phyloP scores from a whole-genome alignment of 2,888 invertebrate genomes.

The Lingula anatina region DNA sequence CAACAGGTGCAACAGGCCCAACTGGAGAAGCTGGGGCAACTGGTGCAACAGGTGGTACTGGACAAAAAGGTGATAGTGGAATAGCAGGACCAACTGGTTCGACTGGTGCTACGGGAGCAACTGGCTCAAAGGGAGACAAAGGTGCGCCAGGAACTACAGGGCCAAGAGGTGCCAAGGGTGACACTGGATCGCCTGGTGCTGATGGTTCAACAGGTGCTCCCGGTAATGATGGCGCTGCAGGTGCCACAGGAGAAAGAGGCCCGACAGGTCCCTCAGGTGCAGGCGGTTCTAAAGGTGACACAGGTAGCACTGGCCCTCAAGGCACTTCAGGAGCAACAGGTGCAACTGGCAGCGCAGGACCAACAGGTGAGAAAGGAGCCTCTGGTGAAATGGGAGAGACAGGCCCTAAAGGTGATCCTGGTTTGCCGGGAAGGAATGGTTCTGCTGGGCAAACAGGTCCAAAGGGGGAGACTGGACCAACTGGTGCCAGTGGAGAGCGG shows the following conservation, averaged over 20 bases:
- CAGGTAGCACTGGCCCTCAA: background rate
- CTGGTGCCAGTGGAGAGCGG: too few species aligned
- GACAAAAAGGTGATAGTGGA: too few species aligned
- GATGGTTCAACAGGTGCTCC: conserved; percentile 14
- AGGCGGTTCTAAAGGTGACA: too few species aligned
- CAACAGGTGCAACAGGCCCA: conserved; percentile 10
- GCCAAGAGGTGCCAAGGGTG: background rate
- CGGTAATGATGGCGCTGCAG: too few species aligned
- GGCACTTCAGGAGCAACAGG: background rate
- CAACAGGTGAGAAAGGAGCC: conserved; percentile 74
- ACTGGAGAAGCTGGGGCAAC: conserved; percentile 6
- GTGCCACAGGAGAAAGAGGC: too few species aligned
- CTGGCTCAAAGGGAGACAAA: conserved; percentile 1
- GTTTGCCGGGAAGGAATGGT: conserved; percentile 27
- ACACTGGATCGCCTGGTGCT: conserved; percentile 8
- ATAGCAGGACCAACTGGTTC: background rate
- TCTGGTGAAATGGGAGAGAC: conserved; percentile 29
- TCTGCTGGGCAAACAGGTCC: too few species aligned
- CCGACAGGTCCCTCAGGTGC: too few species aligned
- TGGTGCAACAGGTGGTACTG: conserved; percentile 2
- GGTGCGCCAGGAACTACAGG: conserved; percentile 1
- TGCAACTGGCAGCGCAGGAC: conserved; percentile 64
- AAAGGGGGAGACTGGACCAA: too few species aligned
- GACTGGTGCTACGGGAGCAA: background rate
- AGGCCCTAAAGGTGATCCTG: conserved; percentile 23